Evolutionary conservation across 2,113 vertebrate genomes (phyloP).

Genomic region (Mystacornis crossleyi): DNA sequence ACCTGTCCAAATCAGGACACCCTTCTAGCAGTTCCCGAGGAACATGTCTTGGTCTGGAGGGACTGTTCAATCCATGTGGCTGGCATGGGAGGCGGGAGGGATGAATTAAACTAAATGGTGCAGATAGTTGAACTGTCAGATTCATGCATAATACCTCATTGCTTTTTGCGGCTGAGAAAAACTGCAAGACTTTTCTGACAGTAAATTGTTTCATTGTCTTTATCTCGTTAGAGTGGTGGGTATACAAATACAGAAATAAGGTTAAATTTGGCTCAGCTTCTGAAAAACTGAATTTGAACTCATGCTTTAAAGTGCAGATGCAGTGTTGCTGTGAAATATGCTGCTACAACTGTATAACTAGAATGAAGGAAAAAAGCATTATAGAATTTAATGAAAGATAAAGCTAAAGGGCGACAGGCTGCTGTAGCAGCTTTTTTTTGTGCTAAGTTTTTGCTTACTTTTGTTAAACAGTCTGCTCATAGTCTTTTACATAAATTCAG

Average conservation of each 20-base stretch:
- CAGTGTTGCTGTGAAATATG: neutral
- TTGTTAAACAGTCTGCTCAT: neutral
- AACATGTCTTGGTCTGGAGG: neutral
- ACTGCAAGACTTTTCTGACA: neutral
- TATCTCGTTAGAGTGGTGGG: neutral
- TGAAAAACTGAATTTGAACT: neutral
- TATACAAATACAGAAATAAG: neutral
- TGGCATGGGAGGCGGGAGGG: neutral
- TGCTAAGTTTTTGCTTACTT: neutral
- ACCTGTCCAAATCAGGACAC: no score
- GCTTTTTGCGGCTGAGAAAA: neutral
- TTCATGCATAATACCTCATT: neutral
- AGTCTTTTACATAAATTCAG: neutral
- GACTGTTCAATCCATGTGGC: neutral
- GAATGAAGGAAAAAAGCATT: neutral
- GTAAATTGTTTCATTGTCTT: neutral
- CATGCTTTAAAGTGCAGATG: neutral
- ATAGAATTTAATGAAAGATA: neutral
- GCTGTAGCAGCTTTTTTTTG: neutral
- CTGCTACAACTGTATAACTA: neutral
- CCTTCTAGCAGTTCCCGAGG: neutral
- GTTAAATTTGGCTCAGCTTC: conserved; percentile 6
- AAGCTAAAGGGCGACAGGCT: neutral
- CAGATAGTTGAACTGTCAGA: neutral
- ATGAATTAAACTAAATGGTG: neutral